Conservation (phyloP, 2,888 invertebrate species). For the Anoplius nigerrimus region DNA sequence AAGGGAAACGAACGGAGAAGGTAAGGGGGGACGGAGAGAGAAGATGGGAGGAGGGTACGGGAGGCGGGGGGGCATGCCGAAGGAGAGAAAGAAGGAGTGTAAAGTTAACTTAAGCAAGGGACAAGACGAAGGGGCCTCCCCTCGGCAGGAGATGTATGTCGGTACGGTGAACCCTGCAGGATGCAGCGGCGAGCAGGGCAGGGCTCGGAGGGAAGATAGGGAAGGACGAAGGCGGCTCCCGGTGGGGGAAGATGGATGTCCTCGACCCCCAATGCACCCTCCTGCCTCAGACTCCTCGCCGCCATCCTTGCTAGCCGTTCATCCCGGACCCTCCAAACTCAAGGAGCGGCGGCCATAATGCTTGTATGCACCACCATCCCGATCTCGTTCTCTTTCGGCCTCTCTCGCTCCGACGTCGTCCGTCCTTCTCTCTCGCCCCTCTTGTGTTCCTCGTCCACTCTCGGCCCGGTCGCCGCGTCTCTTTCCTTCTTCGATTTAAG, state of each 20-base stretch:
- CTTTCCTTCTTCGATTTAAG: conserved; percentile 65
- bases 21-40: background rate
- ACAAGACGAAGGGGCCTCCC: conserved; percentile 67
- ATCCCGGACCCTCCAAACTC: conserved; percentile 70
- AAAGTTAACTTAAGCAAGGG: conserved; percentile 68
- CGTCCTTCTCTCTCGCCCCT: conserved; percentile 12
- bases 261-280: conserved; percentile 69
- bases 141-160: conserved; percentile 64
- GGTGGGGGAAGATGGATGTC: conserved; percentile 73
- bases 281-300: conserved; percentile 49
- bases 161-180: conserved; percentile 65
- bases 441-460: conserved; percentile 7
- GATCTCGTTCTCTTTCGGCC: conserved; percentile 19
- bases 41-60: background rate
- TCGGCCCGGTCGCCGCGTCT: conserved; percentile 15
- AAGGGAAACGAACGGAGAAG: too few relatives aligned
- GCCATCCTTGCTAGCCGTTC: conserved; percentile 60
- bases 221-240: conserved; percentile 49
- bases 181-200: conserved; percentile 55
- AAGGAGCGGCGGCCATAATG: conserved; percentile 74
- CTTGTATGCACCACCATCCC: conserved; percentile 69
- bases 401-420: conserved; percentile 18
- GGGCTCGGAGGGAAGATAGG: conserved; percentile 47
- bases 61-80: conserved; percentile 15
- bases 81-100: conserved; percentile 51